Conservation (phyloP, 2,888 invertebrate genomes). For the Eristalis intricaria region DNA sequence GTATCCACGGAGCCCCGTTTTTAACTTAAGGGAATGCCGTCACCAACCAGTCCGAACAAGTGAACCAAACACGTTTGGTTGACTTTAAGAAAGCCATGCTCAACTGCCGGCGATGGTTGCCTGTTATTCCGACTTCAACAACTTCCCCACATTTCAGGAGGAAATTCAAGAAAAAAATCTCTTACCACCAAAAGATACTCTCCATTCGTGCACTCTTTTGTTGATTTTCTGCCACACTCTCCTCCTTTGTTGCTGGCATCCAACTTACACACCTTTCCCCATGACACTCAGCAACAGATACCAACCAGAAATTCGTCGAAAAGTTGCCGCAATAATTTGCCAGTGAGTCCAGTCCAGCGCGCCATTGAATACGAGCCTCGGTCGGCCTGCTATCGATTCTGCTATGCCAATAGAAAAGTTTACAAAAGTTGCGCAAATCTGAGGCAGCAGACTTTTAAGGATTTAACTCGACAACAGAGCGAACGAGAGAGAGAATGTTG, state of each 20-base stretch:
- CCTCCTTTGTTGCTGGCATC: constrained; percentile 19
- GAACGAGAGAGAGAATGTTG: constrained; percentile 54
- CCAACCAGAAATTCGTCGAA: background rate
- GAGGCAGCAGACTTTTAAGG: constrained; percentile 45
- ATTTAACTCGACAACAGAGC: background rate
- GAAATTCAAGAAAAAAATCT: constrained; percentile 66
- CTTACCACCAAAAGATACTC: constrained; percentile 63
- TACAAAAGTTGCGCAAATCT: constrained; percentile 70
- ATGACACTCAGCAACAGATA: constrained; percentile 16
- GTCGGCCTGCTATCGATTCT: constrained; percentile 33
- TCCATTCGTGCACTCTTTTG: constrained; percentile 61
- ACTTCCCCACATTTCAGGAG: constrained; percentile 72
- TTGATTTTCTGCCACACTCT: constrained; percentile 43
- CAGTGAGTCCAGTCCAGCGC: background rate
- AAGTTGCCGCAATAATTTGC: constrained; percentile 41
- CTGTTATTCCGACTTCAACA: constrained; percentile 65
- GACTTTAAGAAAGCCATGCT: constrained; percentile 17
- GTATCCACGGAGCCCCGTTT: background rate
- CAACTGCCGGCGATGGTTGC: constrained; percentile 42
- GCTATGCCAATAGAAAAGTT: constrained; percentile 54
- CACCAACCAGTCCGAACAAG: background rate
- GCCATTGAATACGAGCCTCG: background rate
- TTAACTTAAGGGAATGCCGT: background rate
- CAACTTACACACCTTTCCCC: constrained; percentile 61
- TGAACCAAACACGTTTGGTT: constrained; percentile 16